phyloP scores from a whole-genome alignment of 92 coral and sea anemone genomes.

The Pocillopora grandis region DNA sequence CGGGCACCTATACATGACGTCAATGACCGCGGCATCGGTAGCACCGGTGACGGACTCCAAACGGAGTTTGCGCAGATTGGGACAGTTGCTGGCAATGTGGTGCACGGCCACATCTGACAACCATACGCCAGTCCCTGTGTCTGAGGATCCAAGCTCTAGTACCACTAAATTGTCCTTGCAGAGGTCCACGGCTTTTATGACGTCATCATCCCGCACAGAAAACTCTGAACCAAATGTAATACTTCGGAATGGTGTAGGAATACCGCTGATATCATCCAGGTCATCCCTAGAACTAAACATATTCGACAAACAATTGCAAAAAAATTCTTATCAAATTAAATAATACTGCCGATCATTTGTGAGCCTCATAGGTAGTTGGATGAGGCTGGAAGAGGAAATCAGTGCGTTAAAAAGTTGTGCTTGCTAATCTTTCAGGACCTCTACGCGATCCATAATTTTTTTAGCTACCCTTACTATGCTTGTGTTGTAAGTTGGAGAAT shows the following conservation, averaged over 20 bases:
- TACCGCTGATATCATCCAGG: constrained; percentile 11
- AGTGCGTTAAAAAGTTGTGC: too few species aligned
- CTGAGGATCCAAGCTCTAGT: constrained; percentile 86
- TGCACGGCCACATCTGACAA: constrained; percentile 77
- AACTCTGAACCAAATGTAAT: constrained; percentile 79
- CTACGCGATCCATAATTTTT: too few species aligned
- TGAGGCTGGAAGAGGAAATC: too few species aligned
- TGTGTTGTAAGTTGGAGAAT: too few species aligned
- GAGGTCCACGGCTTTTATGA: constrained; percentile 77
- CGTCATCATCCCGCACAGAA: constrained; percentile 81
- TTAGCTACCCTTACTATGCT: too few species aligned
- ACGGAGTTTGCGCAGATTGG: constrained; percentile 82
- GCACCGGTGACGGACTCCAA: constrained; percentile 86
- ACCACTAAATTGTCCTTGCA: constrained; percentile 81
- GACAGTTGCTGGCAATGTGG: constrained; percentile 87
- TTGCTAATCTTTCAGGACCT: too few species aligned
- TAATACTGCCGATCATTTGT: too few species aligned
- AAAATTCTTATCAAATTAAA: too few species aligned
- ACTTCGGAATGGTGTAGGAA: constrained; percentile 52
- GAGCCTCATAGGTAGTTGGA: too few species aligned
- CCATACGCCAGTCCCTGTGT: constrained; percentile 82
- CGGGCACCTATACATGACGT: constrained; percentile 75
- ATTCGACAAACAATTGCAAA: not conserved
- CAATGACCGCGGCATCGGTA: constrained; percentile 77
- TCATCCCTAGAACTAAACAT: constrained; percentile 18